phyloP scores from a whole-genome alignment of 2,113 vertebrate species.

The Gallinago jamesoni region DNA sequence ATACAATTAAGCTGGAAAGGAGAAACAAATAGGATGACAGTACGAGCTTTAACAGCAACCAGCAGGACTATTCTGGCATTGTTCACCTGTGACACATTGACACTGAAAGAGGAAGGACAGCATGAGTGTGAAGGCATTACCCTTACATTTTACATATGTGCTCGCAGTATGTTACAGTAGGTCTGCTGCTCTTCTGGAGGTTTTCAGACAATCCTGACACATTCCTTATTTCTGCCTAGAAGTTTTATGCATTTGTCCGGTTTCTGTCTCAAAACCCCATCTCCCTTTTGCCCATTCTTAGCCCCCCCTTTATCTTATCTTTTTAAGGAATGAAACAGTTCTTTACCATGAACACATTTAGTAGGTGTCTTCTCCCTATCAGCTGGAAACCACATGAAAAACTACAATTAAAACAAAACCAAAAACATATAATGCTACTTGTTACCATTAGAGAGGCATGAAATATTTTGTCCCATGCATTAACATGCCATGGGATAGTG shows the following conservation, averaged over 20 bases:
- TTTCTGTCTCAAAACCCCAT: background rate
- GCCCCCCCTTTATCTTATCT: background rate
- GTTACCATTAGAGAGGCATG: background rate
- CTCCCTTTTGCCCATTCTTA: background rate
- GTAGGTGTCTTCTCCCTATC: background rate
- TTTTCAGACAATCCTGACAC: background rate
- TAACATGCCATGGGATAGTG: rapidly evolving
- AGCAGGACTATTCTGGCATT: background rate
- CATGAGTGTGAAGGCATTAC: background rate
- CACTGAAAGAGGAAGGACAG: background rate
- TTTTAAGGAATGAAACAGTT: background rate
- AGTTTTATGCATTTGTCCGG: background rate
- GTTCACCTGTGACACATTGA: background rate
- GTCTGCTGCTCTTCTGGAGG: background rate
- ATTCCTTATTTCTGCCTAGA: background rate
- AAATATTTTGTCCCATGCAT: background rate
- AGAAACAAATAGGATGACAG: background rate
- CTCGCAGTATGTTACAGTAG: background rate
- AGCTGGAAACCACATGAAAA: background rate
- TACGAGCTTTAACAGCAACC: background rate
- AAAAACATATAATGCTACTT: background rate
- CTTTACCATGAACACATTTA: background rate
- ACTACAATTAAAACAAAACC: background rate
- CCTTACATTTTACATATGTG: background rate
- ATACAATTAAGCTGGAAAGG: background rate